Evolutionary conservation across 2,113 vertebrate genomes (phyloP).

Genomic region (Falco punctatus): DNA sequence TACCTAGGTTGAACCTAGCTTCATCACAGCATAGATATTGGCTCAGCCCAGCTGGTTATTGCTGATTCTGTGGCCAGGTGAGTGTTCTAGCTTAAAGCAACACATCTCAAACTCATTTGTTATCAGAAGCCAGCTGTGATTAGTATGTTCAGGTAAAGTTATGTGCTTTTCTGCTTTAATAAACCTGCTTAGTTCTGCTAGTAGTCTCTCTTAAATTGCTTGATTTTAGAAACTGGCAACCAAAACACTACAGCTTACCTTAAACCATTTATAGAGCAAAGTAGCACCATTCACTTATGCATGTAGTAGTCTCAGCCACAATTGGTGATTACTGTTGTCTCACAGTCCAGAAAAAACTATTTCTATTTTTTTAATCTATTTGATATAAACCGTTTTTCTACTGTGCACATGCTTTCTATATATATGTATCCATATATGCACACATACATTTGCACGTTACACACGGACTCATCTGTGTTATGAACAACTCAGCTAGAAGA

Average conservation of each 20-base stretch:
- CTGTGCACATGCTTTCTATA: rapidly evolving
- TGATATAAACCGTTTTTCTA: neutral
- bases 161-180: neutral
- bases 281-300: neutral
- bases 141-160: neutral
- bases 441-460: neutral
- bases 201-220: neutral
- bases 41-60: neutral
- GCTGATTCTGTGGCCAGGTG: neutral
- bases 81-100: neutral
- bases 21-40: neutral
- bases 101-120: neutral
- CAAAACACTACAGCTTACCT: neutral
- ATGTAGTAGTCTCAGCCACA: neutral
- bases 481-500: neutral
- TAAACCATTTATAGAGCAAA: neutral
- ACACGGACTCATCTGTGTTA: neutral
- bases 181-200: neutral
- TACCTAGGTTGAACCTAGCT: neutral
- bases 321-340: neutral
- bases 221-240: neutral
- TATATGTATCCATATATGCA: neutral
- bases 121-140: neutral
- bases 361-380: neutral
- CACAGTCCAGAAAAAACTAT: neutral